These are phyloP conservation scores for Nipponacmea schrenckii DNA, from an alignment of 2,888 invertebrate genomes.

Conservation along the genomic window DNA sequence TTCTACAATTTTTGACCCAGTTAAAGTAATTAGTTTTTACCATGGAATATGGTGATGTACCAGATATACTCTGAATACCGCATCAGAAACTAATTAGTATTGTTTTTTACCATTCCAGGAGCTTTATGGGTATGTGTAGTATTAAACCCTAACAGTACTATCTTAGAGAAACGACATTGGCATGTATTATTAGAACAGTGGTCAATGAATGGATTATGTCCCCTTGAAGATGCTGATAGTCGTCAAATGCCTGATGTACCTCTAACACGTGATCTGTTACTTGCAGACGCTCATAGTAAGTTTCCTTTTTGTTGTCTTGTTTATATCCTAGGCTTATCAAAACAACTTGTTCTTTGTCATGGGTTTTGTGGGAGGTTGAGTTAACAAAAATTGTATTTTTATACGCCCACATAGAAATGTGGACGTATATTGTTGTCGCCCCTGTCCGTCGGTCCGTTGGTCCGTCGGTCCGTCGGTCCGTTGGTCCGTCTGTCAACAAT, in stretches of 20 bases:
- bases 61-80: no score
- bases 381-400: no score
- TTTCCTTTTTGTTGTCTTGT: neutral
- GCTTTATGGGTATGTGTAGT: constrained; percentile 89
- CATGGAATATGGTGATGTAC: no score
- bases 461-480: no score
- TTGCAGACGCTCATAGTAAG: constrained; percentile 16
- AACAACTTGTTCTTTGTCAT: neutral
- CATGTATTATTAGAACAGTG: constrained; percentile 79
- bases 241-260: constrained; percentile 41
- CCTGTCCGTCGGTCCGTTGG: no score
- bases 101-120: constrained; percentile 68
- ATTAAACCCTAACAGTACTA: constrained; percentile 79
- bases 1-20: no score
- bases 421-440: no score
- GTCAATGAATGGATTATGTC: constrained; percentile 83
- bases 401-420: no score
- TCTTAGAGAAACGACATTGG: constrained; percentile 79
- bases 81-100: neutral
- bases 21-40: no score
- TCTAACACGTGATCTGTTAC: constrained; percentile 27
- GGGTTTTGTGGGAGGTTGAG: neutral
- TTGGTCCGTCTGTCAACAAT: no score
- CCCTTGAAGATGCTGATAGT: constrained; percentile 82
- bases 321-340: neutral